phyloP scores from a whole-genome alignment of 2,888 invertebrate species.

The Pollenia angustigena region DNA sequence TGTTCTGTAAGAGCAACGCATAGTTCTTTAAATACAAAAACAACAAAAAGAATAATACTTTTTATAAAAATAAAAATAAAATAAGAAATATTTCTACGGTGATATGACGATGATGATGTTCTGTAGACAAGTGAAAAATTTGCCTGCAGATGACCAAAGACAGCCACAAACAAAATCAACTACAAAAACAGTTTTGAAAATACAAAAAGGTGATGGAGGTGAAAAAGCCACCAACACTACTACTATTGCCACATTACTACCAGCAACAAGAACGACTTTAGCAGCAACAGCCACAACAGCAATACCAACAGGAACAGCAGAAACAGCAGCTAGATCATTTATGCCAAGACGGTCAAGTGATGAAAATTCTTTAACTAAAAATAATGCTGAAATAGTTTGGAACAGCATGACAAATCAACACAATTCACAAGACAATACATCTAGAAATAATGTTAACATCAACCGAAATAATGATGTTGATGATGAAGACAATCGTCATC shows the following conservation, averaged over 20 bases:
- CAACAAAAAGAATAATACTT: constrained; percentile 25
- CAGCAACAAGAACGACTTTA: constrained; percentile 45
- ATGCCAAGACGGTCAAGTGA: constrained; percentile 65
- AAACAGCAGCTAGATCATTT: constrained; percentile 63
- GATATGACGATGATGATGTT: constrained; percentile 75
- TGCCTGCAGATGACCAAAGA: constrained; percentile 74
- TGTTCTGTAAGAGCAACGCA: constrained; percentile 63
- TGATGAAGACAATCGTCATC: constrained; percentile 32
- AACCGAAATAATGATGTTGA: constrained; percentile 53
- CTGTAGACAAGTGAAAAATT: constrained; percentile 75
- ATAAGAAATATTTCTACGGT: constrained; percentile 48
- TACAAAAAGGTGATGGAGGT: constrained; percentile 69
- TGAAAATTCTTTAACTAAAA: constrained; percentile 69
- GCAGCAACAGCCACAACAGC: constrained; percentile 31
- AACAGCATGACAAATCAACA: constrained; percentile 76
- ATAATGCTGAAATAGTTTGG: constrained; percentile 66
- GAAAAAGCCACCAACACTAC: constrained; percentile 66
- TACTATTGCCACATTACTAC: constrained; percentile 11
- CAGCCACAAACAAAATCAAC: constrained; percentile 61
- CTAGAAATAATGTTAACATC: constrained; percentile 65
- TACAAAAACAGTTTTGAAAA: constrained; percentile 43
- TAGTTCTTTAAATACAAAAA: constrained; percentile 57
- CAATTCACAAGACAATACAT: constrained; percentile 70
- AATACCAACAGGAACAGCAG: constrained; percentile 34
- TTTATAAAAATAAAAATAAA: constrained; percentile 1